Base-by-base conservation (phyloP, 2,888 invertebrate genomes). In the Rhagium mordax region DNA sequence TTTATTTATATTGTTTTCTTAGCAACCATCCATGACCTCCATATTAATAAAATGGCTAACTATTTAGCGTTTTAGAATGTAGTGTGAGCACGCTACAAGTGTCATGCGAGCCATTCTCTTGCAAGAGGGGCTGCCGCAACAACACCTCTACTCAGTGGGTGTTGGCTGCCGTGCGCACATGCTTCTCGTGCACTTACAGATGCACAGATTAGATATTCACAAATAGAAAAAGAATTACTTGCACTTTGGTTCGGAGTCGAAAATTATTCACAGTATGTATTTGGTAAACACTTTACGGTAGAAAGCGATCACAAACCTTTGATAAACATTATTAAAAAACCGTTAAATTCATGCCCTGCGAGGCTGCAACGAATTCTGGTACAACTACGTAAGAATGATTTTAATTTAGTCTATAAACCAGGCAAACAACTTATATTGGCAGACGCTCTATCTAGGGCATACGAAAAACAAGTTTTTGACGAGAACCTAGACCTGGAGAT, bases 141-240 rank as follows among this genome's bases (percentile, higher is more conserved):
- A n/a, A n/a, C n/a, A n/a, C n/a, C n/a, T n/a, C n/a, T n/a, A n/a
- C n/a, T n/a, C n/a, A n/a, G n/a, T n/a, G n/a, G n/a, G n/a, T n/a
- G n/a, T 59, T 72, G 78, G 21, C 67, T 77, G 60, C 79, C 82
- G 48, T 80, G 86, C 24, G 81, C 83, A 4, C 86, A 85, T 69
- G 83, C 82, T 0, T 85, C 84, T 1, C 76, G 82, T 70, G 78
- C 82, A 10, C 61, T 85, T 15, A 81, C 81, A 20, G 73, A 72
- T 1, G 72, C 82, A n/a, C 84, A 86, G 70, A 74, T 70, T 24
- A 74, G 79, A 47, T 86, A 85, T 71, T 81, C 83, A 0, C 82
- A 85, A 72, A 85, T 85, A 6, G 86, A 87, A 70, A 86, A 86
- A 74, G 85, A 87, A 77, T 82, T 85, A 0, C 71, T 87, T 5